Evolutionary conservation across 2,888 invertebrate species (phyloP).

Genomic region (Trichogramma evanescens): DNA sequence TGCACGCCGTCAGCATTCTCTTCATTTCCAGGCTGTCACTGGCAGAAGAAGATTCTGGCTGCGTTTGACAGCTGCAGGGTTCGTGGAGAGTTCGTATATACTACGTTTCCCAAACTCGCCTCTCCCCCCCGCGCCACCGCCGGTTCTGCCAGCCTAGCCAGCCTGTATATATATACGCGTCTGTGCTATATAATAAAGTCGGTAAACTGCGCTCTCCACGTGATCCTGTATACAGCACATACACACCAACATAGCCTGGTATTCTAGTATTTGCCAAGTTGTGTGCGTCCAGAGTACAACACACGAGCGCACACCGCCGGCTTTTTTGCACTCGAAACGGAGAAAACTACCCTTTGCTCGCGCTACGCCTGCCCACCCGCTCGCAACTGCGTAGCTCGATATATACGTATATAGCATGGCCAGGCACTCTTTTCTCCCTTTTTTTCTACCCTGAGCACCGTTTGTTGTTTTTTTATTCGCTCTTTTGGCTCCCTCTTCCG

Average conservation of each 20-base stretch:
- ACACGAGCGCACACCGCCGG: too few species aligned
- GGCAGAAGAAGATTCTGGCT: conserved; percentile 46
- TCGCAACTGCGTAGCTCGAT: neutral
- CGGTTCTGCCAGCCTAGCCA: too few species aligned
- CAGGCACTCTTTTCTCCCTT: conserved; percentile 10
- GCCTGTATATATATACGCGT: too few species aligned
- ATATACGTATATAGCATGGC: too few species aligned
- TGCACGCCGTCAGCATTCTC: conserved; percentile 36
- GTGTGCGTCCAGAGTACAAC: too few species aligned
- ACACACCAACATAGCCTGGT: too few species aligned
- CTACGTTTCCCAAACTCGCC: neutral
- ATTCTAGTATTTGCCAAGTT: too few species aligned
- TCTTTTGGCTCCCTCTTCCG: conserved; percentile 7
- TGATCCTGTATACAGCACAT: too few species aligned
- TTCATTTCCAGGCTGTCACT: conserved; percentile 49
- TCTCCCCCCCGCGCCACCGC: neutral
- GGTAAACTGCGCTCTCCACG: too few species aligned
- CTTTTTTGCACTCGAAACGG: neutral
- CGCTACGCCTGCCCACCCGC: conserved; percentile 10
- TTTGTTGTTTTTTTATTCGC: conserved; percentile 8
- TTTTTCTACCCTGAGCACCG: neutral
- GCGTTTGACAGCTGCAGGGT: conserved; percentile 41
- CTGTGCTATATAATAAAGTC: too few species aligned
- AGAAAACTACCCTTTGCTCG: conserved; percentile 18
- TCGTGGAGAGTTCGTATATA: conserved; percentile 26